Conservation (phyloP, 2,797 vertebrate genomes). For the Gallirallus australis region DNA sequence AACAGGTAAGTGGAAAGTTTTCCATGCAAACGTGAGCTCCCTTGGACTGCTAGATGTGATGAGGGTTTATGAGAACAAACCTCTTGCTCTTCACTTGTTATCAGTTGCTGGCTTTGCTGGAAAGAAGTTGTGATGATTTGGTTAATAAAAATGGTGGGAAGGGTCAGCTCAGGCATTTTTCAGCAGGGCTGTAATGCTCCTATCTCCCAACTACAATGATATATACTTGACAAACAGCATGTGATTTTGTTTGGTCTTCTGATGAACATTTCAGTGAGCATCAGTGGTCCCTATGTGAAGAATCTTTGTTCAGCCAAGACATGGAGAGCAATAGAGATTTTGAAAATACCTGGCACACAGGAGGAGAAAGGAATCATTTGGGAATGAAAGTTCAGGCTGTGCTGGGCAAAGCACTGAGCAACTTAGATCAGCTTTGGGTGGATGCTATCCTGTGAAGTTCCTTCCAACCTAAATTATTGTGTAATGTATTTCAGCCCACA, state of each 20-base stretch:
- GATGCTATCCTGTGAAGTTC: neutral
- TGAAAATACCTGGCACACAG: accelerated
- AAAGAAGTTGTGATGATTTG: neutral
- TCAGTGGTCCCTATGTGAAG: neutral
- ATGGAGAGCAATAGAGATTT: neutral
- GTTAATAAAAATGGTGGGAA: neutral
- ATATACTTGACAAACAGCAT: neutral
- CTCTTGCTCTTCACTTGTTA: neutral
- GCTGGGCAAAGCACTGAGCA: neutral
- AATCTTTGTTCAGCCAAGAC: neutral
- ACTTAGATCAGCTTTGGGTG: neutral
- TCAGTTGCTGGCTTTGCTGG: neutral
- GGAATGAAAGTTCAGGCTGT: neutral
- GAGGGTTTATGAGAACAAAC: neutral
- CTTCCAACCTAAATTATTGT: neutral
- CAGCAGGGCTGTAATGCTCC: neutral
- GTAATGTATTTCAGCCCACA: neutral
- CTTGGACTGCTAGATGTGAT: neutral
- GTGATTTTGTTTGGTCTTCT: neutral
- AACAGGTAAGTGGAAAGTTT: conserved; percentile 74
- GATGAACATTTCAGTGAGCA: neutral
- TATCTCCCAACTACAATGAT: neutral
- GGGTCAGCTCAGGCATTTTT: neutral
- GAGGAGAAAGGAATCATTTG: neutral
- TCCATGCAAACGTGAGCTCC: neutral